phyloP scores from a whole-genome alignment of 2,888 invertebrate genomes.

The Amiota minor region DNA sequence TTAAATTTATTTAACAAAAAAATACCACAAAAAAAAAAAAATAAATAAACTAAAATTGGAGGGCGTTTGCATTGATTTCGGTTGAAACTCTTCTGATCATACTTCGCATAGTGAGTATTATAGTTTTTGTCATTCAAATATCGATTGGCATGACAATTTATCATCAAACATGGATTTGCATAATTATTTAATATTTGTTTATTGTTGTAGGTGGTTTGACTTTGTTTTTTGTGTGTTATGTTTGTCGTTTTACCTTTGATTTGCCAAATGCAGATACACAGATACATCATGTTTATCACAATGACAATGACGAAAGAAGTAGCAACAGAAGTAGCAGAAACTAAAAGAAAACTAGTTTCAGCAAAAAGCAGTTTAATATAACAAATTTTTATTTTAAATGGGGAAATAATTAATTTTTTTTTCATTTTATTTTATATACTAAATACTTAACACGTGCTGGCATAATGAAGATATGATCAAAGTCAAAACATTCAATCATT shows the following conservation, averaged over 20 bases:
- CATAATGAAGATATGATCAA: neutral
- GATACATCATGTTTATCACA: neutral
- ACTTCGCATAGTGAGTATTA: neutral
- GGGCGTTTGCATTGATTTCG: neutral
- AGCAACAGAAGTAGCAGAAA: neutral
- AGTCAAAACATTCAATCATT: neutral
- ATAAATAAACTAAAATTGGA: neutral
- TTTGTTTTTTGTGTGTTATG: neutral
- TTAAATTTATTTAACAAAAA: too few species aligned
- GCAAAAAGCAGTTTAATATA: too few species aligned
- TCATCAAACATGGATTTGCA: conserved; percentile 4
- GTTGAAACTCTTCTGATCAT: neutral
- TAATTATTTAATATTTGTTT: neutral
- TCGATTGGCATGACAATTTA: too few species aligned
- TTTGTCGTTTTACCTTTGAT: neutral
- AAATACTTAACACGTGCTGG: too few species aligned
- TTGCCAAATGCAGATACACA: neutral
- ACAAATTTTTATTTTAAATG: too few species aligned
- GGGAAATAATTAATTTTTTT: neutral
- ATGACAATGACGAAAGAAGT: neutral
- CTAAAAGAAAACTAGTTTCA: too few species aligned
- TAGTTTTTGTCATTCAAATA: neutral
- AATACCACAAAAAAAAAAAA: too few species aligned
- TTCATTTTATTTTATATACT: neutral
- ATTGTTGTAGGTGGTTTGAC: conserved; percentile 2